Evolutionary conservation across 2,888 invertebrate genomes (phyloP).

Genomic region (Leptopilina myrica): DNA sequence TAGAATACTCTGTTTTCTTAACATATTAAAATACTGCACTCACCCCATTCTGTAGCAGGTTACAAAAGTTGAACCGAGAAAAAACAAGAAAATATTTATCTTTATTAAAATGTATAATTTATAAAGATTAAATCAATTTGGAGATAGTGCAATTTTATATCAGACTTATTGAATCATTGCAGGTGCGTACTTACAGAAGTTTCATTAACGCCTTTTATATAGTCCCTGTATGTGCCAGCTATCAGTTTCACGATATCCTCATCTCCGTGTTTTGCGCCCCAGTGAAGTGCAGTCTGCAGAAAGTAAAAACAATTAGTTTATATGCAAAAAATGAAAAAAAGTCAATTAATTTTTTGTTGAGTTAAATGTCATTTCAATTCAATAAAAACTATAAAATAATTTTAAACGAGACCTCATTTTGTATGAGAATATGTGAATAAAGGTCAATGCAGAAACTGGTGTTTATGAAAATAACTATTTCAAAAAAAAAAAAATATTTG

Average conservation of each 20-base stretch:
- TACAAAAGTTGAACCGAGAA: slow-evolving; percentile 32
- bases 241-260: slow-evolving; percentile 93
- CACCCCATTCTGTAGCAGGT: slow-evolving; percentile 38
- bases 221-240: slow-evolving; percentile 90
- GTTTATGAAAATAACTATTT: too few species aligned
- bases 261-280: slow-evolving; percentile 97
- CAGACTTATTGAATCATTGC: slow-evolving; percentile 1
- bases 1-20: too few species aligned
- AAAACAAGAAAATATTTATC: slow-evolving; percentile 22
- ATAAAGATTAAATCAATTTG: too few species aligned
- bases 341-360: neutral
- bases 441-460: too few species aligned
- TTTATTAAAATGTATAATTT: neutral
- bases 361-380: neutral
- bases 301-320: slow-evolving; percentile 55
- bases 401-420: too few species aligned
- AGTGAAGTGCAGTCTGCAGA: slow-evolving; percentile 94
- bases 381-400: too few species aligned
- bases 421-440: too few species aligned
- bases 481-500: too few species aligned
- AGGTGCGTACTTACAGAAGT: slow-evolving; percentile 84
- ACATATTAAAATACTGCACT: neutral
- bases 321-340: slow-evolving; percentile 20
- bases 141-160: too few species aligned
- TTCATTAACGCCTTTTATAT: slow-evolving; percentile 84